Evolutionary conservation across 2,113 vertebrate species (phyloP).

Genomic region (Shinisaurus crocodilurus): DNA sequence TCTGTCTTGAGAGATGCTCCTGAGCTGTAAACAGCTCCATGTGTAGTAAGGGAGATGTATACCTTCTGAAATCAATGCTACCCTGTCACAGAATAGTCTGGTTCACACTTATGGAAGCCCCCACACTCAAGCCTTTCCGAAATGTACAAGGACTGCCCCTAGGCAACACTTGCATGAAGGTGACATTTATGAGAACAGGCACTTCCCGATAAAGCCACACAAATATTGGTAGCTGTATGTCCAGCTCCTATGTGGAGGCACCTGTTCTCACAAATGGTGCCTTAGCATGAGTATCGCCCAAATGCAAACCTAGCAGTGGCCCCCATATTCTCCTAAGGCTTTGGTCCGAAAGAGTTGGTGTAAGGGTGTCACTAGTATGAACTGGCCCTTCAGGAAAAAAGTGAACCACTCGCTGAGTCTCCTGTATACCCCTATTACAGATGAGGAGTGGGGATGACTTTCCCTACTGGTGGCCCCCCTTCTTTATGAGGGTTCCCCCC

Average conservation of each 20-base stretch:
- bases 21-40: background rate
- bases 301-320: background rate
- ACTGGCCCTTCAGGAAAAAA: background rate
- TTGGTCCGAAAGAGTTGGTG: background rate
- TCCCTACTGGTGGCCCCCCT: too few relatives aligned
- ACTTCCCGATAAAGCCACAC: background rate
- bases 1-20: background rate
- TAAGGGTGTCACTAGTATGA: background rate
- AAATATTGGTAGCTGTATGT: background rate
- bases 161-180: background rate
- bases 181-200: background rate
- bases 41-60: background rate
- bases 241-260: too few relatives aligned
- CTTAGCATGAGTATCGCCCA: background rate
- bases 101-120: background rate
- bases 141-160: background rate
- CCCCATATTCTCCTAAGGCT: too few relatives aligned
- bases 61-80: background rate
- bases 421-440: background rate
- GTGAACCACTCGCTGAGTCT: too few relatives aligned
- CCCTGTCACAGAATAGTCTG: background rate
- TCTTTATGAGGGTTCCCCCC: too few relatives aligned
- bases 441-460: too few relatives aligned
- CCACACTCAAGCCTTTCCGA: background rate
- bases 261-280: background rate